A percentile compares a stretch with the other conserved stretches of the same genome.
Conservation (phyloP, 92 coral and sea anemone species). For the Siderastrea siderea region DNA sequence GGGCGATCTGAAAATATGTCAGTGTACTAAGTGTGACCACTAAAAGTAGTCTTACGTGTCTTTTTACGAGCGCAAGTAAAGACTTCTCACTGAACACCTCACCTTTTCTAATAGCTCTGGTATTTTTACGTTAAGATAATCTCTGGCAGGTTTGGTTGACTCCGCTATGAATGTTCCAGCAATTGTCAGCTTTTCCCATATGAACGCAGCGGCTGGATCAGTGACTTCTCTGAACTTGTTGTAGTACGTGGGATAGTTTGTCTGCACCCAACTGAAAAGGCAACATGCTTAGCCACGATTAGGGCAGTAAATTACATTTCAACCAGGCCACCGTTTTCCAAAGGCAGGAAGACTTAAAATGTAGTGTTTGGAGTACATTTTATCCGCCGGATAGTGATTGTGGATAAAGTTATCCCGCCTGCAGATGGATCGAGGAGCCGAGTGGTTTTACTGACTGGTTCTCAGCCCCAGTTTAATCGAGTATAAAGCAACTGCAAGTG, state of each 20-base stretch:
- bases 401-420: no score
- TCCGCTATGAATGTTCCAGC: slow-evolving; percentile 81
- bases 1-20: no score
- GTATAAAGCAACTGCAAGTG: no score
- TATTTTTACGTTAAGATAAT: slow-evolving; percentile 87
- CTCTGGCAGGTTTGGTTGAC: slow-evolving; percentile 90
- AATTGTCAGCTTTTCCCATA: slow-evolving; percentile 80
- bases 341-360: no score
- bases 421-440: no score
- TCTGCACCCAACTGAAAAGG: slow-evolving; percentile 84
- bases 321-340: no score
- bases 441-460: no score
- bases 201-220: slow-evolving; percentile 88
- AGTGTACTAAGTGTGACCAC: no score
- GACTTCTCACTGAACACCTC: not conserved
- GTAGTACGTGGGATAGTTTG: slow-evolving; percentile 91
- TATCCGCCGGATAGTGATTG: no score
- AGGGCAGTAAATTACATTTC: not conserved
- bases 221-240: slow-evolving; percentile 83
- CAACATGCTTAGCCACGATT: not conserved
- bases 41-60: no score
- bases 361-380: no score
- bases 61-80: not conserved
- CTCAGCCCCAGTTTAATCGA: no score
- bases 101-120: slow-evolving; percentile 97